These are phyloP conservation scores for Mormyrops attenuatus DNA, from an alignment of 2,797 vertebrate genomes.

Conservation along the genomic window DNA sequence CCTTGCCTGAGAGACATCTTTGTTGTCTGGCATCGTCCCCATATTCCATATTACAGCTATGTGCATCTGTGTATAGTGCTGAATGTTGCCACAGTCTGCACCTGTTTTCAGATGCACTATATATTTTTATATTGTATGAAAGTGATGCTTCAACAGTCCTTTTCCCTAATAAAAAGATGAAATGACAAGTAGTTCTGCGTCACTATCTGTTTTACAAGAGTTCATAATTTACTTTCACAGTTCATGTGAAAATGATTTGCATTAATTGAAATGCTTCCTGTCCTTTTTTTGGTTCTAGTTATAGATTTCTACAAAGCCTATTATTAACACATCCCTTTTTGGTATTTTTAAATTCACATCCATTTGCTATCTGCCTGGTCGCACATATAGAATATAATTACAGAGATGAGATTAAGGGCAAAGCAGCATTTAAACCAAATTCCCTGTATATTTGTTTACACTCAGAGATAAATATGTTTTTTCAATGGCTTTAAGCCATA, in stretches of 20 bases:
- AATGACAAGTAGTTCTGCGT: background rate
- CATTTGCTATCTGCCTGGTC: background rate
- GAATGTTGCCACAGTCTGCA: background rate
- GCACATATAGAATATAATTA: background rate
- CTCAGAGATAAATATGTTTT: background rate
- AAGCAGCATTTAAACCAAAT: background rate
- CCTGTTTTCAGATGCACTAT: background rate
- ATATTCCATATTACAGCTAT: background rate
- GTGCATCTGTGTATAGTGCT: background rate
- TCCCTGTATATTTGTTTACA: background rate
- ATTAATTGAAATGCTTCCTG: background rate
- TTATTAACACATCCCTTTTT: background rate
- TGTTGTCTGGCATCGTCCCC: background rate
- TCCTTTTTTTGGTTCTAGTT: background rate
- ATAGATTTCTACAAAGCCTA: background rate
- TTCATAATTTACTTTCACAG: background rate
- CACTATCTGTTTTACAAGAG: slow-evolving; percentile 8
- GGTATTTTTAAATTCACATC: background rate
- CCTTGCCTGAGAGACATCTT: slow-evolving; percentile 9
- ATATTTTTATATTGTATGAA: background rate
- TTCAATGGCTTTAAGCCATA: background rate
- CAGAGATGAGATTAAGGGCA: background rate
- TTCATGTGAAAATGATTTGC: background rate
- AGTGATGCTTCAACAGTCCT: background rate
- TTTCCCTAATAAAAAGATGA: background rate